Evolutionary conservation across 2,888 invertebrate species (phyloP).

Genomic region (Spicauda simplicius): DNA sequence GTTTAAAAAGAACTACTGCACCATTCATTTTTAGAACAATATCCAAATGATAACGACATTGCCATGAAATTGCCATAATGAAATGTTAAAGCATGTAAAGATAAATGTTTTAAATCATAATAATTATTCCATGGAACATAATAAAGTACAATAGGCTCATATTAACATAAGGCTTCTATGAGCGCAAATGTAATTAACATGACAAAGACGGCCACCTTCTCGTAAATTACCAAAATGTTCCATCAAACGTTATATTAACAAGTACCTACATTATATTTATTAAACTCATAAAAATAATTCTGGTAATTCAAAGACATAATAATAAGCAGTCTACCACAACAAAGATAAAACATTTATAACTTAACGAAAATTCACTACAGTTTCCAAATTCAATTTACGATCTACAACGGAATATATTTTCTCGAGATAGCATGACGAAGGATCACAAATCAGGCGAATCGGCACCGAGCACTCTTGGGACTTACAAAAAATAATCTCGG

Average conservation of each 20-base stretch:
- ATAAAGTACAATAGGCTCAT: background rate
- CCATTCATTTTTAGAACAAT: too few relatives aligned
- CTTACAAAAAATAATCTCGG: constrained; percentile 69
- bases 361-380: background rate
- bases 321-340: background rate
- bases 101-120: background rate
- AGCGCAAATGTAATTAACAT: constrained; percentile 13
- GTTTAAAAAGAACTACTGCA: too few relatives aligned
- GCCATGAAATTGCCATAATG: too few relatives aligned
- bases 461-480: constrained; percentile 44
- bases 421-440: constrained; percentile 63
- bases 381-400: constrained; percentile 19
- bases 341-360: background rate
- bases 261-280: too few relatives aligned
- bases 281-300: too few relatives aligned
- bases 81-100: too few relatives aligned
- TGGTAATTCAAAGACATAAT: background rate
- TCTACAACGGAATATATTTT: constrained; percentile 1
- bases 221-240: constrained; percentile 1
- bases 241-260: background rate
- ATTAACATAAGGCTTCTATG: constrained; percentile 4
- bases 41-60: background rate
- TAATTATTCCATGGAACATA: background rate
- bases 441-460: constrained; percentile 68
- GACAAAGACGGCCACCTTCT: background rate